A percentile compares a stretch with the other conserved stretches of the same genome.
Conservation (phyloP, 92 coral and sea anemone genomes). For the Porites rus region DNA sequence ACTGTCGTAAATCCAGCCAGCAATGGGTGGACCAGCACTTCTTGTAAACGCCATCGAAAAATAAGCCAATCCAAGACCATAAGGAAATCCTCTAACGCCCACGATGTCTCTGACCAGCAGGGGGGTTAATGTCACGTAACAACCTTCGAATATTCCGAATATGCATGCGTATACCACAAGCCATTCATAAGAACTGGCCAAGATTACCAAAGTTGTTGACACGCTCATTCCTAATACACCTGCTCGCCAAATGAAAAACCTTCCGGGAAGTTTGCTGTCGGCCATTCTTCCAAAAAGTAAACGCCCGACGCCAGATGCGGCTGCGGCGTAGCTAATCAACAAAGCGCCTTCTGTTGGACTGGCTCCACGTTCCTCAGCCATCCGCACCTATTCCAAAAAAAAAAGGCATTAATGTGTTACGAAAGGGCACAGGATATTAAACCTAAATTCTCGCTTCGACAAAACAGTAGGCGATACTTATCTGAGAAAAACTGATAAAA, state of each 20-base stretch:
- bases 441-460: too few species aligned
- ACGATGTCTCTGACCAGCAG: conserved; percentile 65
- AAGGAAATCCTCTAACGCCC: conserved; percentile 57
- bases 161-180: conserved; percentile 55
- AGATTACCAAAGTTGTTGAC: conserved; percentile 54
- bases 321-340: conserved; percentile 64
- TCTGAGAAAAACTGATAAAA: too few species aligned
- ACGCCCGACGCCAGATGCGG: conserved; percentile 72
- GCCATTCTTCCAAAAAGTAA: conserved; percentile 68
- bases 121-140: conserved; percentile 56
- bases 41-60: conserved; percentile 55
- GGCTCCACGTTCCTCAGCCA: conserved; percentile 62
- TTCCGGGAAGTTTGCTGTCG: conserved; percentile 57
- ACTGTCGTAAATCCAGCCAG: conserved; percentile 56
- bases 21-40: conserved; percentile 63
- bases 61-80: conserved; percentile 64
- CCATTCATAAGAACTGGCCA: conserved; percentile 56
- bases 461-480: too few species aligned
- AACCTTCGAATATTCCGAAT: conserved; percentile 74
- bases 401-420: background rate
- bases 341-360: conserved; percentile 48
- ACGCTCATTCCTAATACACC: conserved; percentile 62
- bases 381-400: conserved; percentile 45
- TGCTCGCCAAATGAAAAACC: conserved; percentile 57
- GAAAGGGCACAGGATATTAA: background rate